Base-by-base conservation (phyloP, 2,888 invertebrate genomes). In the Ectemnius lituratus region DNA sequence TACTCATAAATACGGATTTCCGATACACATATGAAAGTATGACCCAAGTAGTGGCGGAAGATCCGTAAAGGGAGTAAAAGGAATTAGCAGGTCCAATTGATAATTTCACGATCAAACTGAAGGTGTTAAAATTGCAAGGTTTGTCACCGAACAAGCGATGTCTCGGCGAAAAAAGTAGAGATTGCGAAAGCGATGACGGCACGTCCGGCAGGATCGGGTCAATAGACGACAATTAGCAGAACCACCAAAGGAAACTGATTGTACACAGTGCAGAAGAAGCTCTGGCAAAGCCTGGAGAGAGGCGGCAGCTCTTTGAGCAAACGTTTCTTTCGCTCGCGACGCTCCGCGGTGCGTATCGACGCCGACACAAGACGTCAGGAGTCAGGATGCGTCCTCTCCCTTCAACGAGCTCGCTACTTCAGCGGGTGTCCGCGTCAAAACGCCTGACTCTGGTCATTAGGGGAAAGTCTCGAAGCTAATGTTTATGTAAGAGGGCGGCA, bases 271-370 rank as follows among this genome's bases (percentile, higher is more conserved):
- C 37, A 37, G 11, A 37, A 37, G 37, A 37, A 37, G 37, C 6
- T 6, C 37, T 8, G 37, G 8, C n/a, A 52, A 13, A n/a, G 16
- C n/a, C 52, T 14, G n/a, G 52, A 52, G 16, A 52, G 52, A 14
- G 52, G 52, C 52, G 52, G 37, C 16, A 13, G 52, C 80, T 65
- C 81, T 84, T 85, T 83, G 83, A 85, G 80, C 73, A 62, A 67
- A 58, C 75, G 79, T 79, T 86, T 85, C 16, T 16, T 52, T 14
- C 52, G 6, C 37, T 16, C 79, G 88, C 86, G 88, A 88, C 86
- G 88, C 87, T 86, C 78, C 82, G 75, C 78, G 84, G 85, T 80
- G 87, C 89, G 85, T 88, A 87, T 88, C 88, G 85, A 84, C 85
- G 84, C 87, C 86, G 85, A 87, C 86, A 85, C 86, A 85, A 82